These are phyloP conservation scores for Chrysemys picta DNA, from an alignment of 2,113 vertebrate genomes.

Conservation along the genomic window DNA sequence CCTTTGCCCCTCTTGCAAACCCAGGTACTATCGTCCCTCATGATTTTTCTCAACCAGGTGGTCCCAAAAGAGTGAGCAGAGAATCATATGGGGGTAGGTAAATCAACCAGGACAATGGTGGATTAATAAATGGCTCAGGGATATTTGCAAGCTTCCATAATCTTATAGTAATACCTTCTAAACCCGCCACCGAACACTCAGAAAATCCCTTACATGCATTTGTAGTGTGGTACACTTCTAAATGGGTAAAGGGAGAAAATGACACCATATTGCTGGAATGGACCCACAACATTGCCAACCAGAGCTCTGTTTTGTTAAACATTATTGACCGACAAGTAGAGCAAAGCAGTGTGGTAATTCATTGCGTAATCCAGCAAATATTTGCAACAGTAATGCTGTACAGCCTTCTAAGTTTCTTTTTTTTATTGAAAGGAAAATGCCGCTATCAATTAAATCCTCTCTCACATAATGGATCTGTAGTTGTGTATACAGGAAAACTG, in stretches of 20 bases:
- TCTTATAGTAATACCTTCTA: neutral
- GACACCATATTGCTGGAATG: neutral
- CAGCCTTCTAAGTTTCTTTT: neutral
- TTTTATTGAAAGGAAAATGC: neutral
- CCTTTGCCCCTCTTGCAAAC: neutral
- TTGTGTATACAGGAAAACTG: neutral
- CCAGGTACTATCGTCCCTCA: neutral
- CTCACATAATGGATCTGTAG: neutral
- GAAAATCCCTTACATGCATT: neutral
- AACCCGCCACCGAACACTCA: neutral
- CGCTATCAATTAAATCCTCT: neutral
- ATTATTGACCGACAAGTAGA: neutral
- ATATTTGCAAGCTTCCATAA: neutral
- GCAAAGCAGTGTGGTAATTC: neutral
- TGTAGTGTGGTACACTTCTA: neutral
- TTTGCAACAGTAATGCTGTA: neutral
- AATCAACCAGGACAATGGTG: neutral
- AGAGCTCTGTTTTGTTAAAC: neutral
- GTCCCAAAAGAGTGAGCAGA: neutral
- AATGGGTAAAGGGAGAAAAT: neutral
- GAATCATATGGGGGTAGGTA: neutral
- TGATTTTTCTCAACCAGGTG: neutral
- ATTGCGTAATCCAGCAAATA: neutral
- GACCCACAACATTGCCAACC: neutral
- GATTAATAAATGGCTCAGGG: neutral